Base-by-base conservation (phyloP, 2,113 vertebrate species). In the Bambusicola thoracicus region DNA sequence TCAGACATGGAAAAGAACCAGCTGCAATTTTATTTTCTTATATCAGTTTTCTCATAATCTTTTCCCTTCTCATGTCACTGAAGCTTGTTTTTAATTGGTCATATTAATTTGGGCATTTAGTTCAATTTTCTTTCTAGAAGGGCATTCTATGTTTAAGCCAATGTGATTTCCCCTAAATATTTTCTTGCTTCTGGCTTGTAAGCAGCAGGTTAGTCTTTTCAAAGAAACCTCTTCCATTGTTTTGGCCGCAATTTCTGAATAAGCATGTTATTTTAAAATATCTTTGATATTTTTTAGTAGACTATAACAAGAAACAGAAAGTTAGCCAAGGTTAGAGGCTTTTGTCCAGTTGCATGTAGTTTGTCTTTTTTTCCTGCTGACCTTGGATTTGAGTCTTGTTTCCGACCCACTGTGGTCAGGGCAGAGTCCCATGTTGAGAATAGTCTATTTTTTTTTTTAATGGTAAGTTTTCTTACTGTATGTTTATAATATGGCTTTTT, bases 171-270 rank as follows among this genome's bases (percentile, higher is more conserved):
- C 67, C 66, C 16, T 40, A 91, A 66, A 55, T 10, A 3, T 4
- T 67, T 69, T 70, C 56, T 95, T 78, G 22, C 69, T 70, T 36
- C 46, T 87, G 75, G 53, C 58, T 89, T 86, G 63, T 84, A 91
- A 93, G 48, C 68, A 91, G 93, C 56, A 87, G 75, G 44, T 48
- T 87, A 80, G 51, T 73, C 81, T 24, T 22, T 53, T 68, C 53
- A 87, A 70, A 83, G 46, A 51, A 68, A 6, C 11, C 13, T 51
- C 29, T 13, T 79, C 13, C 2, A 2, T 79, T 76, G 58, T 92
- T 95, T 92, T 94, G 46, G 82, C 38, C 91, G 77, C 36, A 63
- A 74, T 93, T 95, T 76, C 84, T 92, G 59, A 89, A 75, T 69
- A 69, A 77, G 40, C 11, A 41, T 32, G 8, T 20, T 91, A 74